These are phyloP conservation scores for Caenorhabditis becei DNA, from an alignment of 2,888 invertebrate genomes.

Conservation along the genomic window DNA sequence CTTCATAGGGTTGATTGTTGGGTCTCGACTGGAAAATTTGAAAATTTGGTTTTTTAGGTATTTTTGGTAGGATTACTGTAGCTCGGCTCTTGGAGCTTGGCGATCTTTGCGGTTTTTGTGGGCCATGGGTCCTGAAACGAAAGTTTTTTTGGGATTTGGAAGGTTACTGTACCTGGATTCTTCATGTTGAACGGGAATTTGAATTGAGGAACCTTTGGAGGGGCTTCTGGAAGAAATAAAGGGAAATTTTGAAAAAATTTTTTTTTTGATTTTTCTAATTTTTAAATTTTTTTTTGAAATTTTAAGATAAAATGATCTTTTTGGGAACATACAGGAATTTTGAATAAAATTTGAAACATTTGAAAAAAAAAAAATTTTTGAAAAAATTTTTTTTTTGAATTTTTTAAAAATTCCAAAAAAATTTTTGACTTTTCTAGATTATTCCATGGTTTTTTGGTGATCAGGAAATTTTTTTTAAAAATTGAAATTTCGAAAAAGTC, in stretches of 20 bases:
- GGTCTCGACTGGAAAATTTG: slow-evolving; percentile 10
- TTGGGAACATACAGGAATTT: no score
- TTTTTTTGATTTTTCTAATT: slow-evolving; percentile 20
- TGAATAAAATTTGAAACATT: no score
- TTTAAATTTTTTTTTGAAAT: no score
- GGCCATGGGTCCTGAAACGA: slow-evolving; percentile 8
- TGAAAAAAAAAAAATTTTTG: no score
- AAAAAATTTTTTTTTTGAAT: no score
- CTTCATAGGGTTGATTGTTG: slow-evolving; percentile 36
- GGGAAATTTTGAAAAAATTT: no score
- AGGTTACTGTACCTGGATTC: slow-evolving; percentile 19
- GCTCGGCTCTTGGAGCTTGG: background rate
- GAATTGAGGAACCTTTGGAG: background rate
- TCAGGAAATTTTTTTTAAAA: no score
- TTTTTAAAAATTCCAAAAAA: no score
- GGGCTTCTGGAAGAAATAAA: slow-evolving; percentile 2
- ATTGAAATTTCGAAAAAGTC: no score
- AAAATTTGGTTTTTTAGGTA: no score
- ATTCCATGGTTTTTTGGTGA: no score
- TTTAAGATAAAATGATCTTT: no score
- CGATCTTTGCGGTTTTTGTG: background rate
- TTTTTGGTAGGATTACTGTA: slow-evolving; percentile 9
- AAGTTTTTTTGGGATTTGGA: background rate
- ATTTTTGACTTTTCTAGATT: slow-evolving; percentile 17
- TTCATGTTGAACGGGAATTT: background rate